Base-by-base conservation (phyloP, 2,888 invertebrate species). In the Eustalomyia histrio region DNA sequence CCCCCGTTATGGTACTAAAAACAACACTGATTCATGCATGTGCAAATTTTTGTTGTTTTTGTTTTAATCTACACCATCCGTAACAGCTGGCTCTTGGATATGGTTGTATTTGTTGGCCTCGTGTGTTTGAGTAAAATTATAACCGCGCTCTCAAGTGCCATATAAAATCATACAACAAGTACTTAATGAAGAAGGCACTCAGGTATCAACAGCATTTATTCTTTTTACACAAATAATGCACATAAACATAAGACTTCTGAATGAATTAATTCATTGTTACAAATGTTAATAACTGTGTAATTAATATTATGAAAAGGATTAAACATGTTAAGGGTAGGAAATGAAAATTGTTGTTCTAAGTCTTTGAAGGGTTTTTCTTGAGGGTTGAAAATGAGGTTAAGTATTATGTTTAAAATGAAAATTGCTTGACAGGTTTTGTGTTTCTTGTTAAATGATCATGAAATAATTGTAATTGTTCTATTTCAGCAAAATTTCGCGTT, bases 171-270 rank as follows among this genome's bases (percentile, higher is more conserved):
- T 24, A 65, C 55, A 57, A 60, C 63, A 71, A 81, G 69, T 60
- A 74, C 61, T 71, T 81, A 81, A 81, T 81, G 64, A 71, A 78
- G 69, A 78, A 72, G 35, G 16, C 74, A 74, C 80, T 81, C 80
- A 81, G 71, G 78, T 78, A 78, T 69, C 80, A 81, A 81, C 80
- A 81, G 80, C 71, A 74, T 72, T 47, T 65, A 50, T 58, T 43
- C 7, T 35, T 7, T 8, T 47, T 47, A 3, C n/a, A 7, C n/a
- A 47, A n/a, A 2, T 47, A 47, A 47, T 47, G 43, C 43, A n/a
- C 43, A 47, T n/a, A 47, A 47, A 39, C 29, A 7, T 29, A 29
- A 29, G 39, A 12, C 12, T 47, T 29, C n/a, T n/a, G 43, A 47
- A 47, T 47, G 43, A 47, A 47, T 47, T 47, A 47, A 47, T 47